phyloP scores from a whole-genome alignment of 2,797 vertebrate genomes.

The Sebastes taczanowskii region DNA sequence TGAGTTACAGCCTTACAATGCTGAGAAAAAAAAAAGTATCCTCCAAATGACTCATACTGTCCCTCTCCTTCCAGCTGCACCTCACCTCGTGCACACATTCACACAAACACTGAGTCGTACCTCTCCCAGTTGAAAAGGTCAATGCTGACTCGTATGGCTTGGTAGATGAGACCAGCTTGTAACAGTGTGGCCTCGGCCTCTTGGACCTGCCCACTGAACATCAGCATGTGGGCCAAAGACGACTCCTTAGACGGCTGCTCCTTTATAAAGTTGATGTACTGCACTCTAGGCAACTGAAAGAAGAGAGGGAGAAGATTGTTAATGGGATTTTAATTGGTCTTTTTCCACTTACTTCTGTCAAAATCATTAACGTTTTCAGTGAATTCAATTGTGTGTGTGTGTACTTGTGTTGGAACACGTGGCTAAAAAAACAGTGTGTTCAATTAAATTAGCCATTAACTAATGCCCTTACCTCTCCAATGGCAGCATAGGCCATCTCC shows the following conservation, averaged over 20 bases:
- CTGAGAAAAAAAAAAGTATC: constrained; percentile 4
- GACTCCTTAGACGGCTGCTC: constrained; percentile 95
- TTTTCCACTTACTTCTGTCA: not conserved
- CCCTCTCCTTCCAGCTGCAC: not conserved
- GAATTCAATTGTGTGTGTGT: not conserved
- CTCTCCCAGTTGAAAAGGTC: constrained; percentile 97
- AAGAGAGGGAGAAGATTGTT: not conserved
- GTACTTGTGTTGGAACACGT: not conserved
- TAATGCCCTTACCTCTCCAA: constrained; percentile 87
- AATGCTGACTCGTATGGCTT: constrained; percentile 93
- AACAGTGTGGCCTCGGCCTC: constrained; percentile 93
- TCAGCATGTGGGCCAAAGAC: constrained; percentile 89
- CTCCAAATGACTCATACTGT: not conserved
- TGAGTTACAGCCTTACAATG: no score
- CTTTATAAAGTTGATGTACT: constrained; percentile 93
- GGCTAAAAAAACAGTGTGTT: not conserved
- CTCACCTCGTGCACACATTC: not conserved
- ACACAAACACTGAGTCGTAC: constrained; percentile 71
- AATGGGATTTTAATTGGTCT: not conserved
- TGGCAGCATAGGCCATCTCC: constrained; percentile 92
- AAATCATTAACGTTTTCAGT: not conserved
- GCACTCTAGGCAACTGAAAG: constrained; percentile 91
- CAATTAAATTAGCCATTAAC: not conserved
- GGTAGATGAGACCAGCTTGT: constrained; percentile 91
- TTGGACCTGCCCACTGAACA: constrained; percentile 92